phyloP scores from a whole-genome alignment of 2,797 vertebrate species.

The Yasuhikotakia modesta region DNA sequence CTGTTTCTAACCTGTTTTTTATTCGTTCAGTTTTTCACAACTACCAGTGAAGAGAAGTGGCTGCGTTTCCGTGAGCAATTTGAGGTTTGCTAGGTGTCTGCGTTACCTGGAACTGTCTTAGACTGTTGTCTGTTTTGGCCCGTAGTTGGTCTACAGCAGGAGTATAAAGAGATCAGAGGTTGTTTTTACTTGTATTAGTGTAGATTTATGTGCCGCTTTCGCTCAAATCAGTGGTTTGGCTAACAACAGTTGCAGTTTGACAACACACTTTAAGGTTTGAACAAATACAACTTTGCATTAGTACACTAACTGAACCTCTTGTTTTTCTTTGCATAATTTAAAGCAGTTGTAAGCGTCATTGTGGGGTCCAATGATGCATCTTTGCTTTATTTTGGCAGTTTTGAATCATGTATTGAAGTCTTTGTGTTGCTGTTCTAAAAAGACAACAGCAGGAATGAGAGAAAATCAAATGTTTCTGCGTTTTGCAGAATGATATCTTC shows the following conservation, averaged over 20 bases:
- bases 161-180: neutral
- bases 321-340: neutral
- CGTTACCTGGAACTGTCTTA: neutral
- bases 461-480: neutral
- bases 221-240: slow-evolving; percentile 2
- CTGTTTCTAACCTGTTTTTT: neutral
- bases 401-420: neutral
- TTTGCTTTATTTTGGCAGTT: neutral
- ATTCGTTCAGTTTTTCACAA: neutral
- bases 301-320: neutral
- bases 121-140: neutral
- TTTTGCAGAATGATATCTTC: neutral
- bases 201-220: neutral
- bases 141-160: neutral
- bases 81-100: no score
- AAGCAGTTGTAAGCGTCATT: neutral
- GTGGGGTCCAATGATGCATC: neutral
- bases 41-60: neutral
- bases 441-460: neutral
- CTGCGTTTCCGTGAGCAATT: neutral
- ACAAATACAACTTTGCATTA: neutral
- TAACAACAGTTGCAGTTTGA: slow-evolving; percentile 2
- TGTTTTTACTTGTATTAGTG: neutral
- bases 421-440: neutral
- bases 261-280: neutral